Base-by-base conservation (phyloP, 2,888 invertebrate genomes). In the Rhagonycha fulva region DNA sequence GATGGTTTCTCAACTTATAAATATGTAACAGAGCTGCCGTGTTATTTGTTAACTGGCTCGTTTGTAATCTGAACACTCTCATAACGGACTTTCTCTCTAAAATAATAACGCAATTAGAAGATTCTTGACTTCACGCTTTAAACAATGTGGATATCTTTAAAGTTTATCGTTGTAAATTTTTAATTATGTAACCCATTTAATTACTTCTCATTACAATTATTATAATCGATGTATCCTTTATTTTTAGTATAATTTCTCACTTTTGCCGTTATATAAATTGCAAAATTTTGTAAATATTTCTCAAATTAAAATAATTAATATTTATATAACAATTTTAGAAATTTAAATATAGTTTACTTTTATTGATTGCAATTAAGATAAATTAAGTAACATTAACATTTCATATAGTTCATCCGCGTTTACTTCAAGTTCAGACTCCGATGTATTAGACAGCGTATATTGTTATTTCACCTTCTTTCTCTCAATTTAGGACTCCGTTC, bases 31-130 rank as follows among this genome's bases (percentile, higher is more conserved):
- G 78, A 79, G 79, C 80, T 78, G 75, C 77, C 79, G 80, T 80
- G 80, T 81, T 81, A 80, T 81, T 81, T 81, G 81, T 80, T 81
- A 81, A 81, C 81, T 76, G 81, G 78, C 79, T 81, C 80, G 79
- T 80, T 81, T 81, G 81, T 81, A 81, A 81, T 80, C 78, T 81
- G 81, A 80, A 80, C 79, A 79, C 76, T 79, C 79, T 79, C 79
- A 79, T 79, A 81, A 80, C 79, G 81, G 81, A 81, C 80, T 81
- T 80, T 80, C 81, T 79, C 80, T 80, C 78, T 77, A 79, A 80
- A 81, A 80, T 81, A 81, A 81, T 79, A 81, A 80, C 75, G 80
- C 80, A 80, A 81, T 81, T 81, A 81, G 79, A 78, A 76, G 77
- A 79, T 78, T 78, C 79, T 76, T 76, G 76, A 76, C 79, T 80